Percentiles rank a stretch among this genome's conserved stretches.
phyloP scores from a whole-genome alignment of 2,888 invertebrate genomes.

The Limnephilus lunatus region DNA sequence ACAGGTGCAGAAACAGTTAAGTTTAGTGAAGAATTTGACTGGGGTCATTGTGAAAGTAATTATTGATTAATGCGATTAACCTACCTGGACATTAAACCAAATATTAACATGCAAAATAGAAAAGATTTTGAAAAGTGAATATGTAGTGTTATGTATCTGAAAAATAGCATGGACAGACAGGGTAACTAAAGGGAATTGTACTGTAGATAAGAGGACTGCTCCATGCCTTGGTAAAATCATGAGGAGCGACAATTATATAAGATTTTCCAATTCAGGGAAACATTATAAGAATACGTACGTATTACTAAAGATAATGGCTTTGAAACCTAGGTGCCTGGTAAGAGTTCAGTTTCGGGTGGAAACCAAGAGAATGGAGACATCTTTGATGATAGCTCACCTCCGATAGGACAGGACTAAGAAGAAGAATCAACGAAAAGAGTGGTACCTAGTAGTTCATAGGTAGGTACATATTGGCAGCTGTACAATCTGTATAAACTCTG shows the following conservation, averaged over 20 bases:
- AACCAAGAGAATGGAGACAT: background rate
- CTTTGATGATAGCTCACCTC: background rate
- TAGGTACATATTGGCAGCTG: background rate
- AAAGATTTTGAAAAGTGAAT: background rate
- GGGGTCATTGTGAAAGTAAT: background rate
- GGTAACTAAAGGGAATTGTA: background rate
- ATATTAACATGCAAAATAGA: background rate
- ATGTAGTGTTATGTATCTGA: background rate
- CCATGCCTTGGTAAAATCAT: background rate
- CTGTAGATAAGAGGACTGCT: background rate
- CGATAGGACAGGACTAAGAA: background rate
- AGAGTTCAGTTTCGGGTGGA: background rate
- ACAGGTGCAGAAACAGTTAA: background rate
- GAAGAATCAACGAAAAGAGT: background rate
- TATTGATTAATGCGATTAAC: background rate
- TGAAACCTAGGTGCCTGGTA: background rate
- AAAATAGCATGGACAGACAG: background rate
- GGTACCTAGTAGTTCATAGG: background rate
- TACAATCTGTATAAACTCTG: background rate
- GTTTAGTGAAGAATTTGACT: background rate
- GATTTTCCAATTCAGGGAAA: background rate
- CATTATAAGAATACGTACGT: background rate
- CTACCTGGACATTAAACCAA: background rate
- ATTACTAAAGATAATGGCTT: background rate
- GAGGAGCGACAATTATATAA: background rate